Percentiles rank a stretch among this genome's conserved stretches.
phyloP scores from a whole-genome alignment of 2,797 vertebrate species.

The Lacerta viridis region DNA sequence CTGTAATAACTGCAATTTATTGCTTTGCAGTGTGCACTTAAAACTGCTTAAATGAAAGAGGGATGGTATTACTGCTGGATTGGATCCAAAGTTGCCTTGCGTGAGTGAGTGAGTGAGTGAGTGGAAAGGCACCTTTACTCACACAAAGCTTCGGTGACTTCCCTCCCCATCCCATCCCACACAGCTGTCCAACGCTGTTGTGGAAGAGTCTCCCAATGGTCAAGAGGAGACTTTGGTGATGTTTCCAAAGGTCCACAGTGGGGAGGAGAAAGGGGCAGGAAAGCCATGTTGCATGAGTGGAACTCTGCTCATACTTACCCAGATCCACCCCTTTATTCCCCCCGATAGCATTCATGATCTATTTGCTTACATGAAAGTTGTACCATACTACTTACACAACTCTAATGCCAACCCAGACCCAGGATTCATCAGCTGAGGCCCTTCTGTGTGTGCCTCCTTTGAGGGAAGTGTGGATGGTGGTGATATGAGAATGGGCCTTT shows the following conservation, averaged over 20 bases:
- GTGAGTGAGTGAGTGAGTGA: background rate
- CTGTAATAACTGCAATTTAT: background rate
- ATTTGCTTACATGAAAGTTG: conserved; percentile 18
- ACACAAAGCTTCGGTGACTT: background rate
- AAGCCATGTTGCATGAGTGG: background rate
- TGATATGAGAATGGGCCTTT: no score
- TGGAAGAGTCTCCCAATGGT: background rate
- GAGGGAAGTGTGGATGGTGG: no score
- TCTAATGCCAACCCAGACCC: no score
- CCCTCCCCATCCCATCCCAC: background rate
- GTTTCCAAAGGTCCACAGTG: background rate
- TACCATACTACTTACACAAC: background rate
- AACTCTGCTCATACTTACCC: background rate
- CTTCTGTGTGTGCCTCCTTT: no score
- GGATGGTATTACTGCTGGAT: background rate
- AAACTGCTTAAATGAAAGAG: background rate
- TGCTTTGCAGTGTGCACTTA: no score
- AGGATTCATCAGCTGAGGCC: no score
- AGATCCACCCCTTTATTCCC: background rate
- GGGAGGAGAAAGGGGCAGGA: background rate
- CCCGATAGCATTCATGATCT: background rate
- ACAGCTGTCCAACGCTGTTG: background rate
- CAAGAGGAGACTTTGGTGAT: background rate
- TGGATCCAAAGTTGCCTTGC: background rate
- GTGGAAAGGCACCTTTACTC: background rate